phyloP scores from a whole-genome alignment of 2,113 vertebrate genomes.

The Motacilla tschutschensis region DNA sequence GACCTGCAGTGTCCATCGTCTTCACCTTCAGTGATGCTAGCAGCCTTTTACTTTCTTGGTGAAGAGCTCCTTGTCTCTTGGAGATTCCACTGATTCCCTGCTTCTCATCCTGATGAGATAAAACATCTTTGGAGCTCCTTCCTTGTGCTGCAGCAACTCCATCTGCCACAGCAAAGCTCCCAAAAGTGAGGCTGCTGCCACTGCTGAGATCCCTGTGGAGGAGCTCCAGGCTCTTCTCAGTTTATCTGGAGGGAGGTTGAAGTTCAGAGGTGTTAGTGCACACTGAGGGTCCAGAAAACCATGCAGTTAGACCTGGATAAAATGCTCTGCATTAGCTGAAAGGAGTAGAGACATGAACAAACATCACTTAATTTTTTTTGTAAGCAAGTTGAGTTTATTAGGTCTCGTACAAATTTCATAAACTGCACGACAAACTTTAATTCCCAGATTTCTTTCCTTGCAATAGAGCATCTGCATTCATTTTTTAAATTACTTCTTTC shows the following conservation, averaged over 20 bases:
- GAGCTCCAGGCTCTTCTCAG: background rate
- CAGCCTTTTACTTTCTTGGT: background rate
- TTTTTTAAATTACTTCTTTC: background rate
- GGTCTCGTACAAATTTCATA: background rate
- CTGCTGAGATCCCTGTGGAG: background rate
- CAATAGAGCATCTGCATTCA: background rate
- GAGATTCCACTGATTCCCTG: background rate
- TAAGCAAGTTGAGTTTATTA: background rate
- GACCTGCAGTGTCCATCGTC: background rate
- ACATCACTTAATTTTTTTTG: background rate
- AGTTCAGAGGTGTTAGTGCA: background rate
- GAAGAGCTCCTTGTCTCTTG: background rate
- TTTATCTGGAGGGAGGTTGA: background rate
- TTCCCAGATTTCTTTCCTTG: background rate
- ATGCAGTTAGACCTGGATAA: background rate
- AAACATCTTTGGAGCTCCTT: background rate
- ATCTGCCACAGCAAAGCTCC: background rate
- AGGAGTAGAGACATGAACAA: background rate
- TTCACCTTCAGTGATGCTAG: background rate
- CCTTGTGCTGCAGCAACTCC: rapidly evolving
- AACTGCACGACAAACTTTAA: background rate
- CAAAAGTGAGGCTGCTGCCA: background rate
- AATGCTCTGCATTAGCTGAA: background rate
- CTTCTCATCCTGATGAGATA: background rate
- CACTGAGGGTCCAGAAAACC: background rate